Evolutionary conservation across 2,888 invertebrate species (phyloP), one percentile per base, ranked within the genome.

Genomic region (Orthosia gothica): DNA sequence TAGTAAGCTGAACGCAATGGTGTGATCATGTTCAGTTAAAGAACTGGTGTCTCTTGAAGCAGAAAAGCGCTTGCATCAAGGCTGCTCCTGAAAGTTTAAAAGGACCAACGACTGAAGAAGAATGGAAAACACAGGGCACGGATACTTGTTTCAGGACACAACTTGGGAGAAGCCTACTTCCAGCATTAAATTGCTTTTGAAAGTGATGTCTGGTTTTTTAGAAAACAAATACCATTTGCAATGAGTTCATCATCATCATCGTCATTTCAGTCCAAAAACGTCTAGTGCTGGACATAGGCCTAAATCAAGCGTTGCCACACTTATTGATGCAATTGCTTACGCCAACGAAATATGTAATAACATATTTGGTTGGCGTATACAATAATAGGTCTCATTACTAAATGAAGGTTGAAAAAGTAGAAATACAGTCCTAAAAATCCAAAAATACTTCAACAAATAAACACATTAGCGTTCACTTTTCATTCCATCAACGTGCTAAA

Each of bases 401-500:
- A 45, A 16, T 7, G 9, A 5, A 16, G 11, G 16, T 26, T 47
- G 20, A 32, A 5, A 45, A 45, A 54, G 12, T 16, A 18, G 12
- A 54, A 55, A 1, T 49, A 7, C 0, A 13, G 7, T 13, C 18
- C 54, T 13, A 45, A 61, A 65, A 52, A 13, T 1, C 11, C 26
- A 4, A 47, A 67, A 59, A 64, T 40, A 18, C 23, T 54, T 3
- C 20, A 64, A 16, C 9, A 49, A 69, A 70, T n/a, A 68, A 68
- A 54, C 7, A n/a, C 61, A 70, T 70, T 69, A 32, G 20, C 5
- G 50, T 68, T 62, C 65, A 62, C 54, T 69, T 69, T 66, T 69
- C 55, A 62, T 74, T 59, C 23, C 70, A 70, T 70, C 59, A 59
- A 70, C 55, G 11, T 50, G 26, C n/a, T 49, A 58, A 81, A 74